Base-by-base conservation (phyloP, 2,113 vertebrate genomes). In the Ptychochromis oligacanthus region DNA sequence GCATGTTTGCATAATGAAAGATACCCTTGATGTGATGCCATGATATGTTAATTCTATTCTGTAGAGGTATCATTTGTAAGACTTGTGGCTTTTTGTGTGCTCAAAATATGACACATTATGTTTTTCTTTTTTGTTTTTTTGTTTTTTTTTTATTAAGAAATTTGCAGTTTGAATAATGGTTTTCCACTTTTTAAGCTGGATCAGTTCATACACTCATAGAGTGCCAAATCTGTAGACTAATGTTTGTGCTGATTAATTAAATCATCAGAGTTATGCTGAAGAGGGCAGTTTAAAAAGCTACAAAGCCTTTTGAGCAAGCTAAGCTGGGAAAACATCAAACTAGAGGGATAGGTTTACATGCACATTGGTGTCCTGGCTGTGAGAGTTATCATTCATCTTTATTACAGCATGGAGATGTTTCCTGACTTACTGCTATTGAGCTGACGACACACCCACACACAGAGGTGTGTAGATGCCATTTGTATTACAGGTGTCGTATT, bases 1-100 rank as follows among this genome's bases (percentile, higher is more conserved):
- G 12, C 26, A 59, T 26, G 8, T 61, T 61, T 54, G 40, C 72
- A 59, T 43, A 55, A 55, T 84, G 79, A 43, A 84, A 79, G 62
- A 18, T 67, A 34, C 64, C 34, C 67, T 49, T 20, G 60, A 75
- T 77, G n/a, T 56, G 38, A 14, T 56, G 60, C 34, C 13, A 4
- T 31, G 58, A 43, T 46, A 15, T 36, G 20, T 49, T 64, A 60
- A 82, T 64, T 14, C 17, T 10, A 38, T 20, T 67, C 6, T 55
- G 22, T 38, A 22, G 1, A n/a, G 36, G 22, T 26, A 28, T 64
- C 7, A 28, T 75, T 75, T 70, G 7, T 20, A 74, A 61, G 40
- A 34, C 56, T 52, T 24, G 14, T 52, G 28, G 1, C 31, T 72
- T 60, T 67, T 78, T 46, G 38, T 62, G 57, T 43, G 40, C 11